Evolutionary conservation across 2,888 invertebrate species (phyloP).

Genomic region (Allolobophora icterica): DNA sequence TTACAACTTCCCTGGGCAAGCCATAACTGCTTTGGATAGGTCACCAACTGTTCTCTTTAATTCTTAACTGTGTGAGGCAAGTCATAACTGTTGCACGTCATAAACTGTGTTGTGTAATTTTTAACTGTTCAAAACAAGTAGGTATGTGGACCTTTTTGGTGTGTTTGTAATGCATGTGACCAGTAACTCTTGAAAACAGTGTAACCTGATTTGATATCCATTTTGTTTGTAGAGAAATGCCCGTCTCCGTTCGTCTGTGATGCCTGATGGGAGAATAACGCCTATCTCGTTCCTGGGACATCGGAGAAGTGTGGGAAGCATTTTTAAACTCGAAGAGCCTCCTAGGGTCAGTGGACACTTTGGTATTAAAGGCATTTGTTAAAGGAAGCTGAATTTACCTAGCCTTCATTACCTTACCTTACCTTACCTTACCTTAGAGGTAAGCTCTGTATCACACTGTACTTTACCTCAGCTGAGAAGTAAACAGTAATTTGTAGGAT

Average conservation of each 20-base stretch:
- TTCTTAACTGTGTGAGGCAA: background rate
- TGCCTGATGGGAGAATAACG: conserved; percentile 34
- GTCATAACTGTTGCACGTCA: too few relatives aligned
- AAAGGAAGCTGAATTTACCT: too few relatives aligned
- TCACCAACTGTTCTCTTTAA: too few relatives aligned
- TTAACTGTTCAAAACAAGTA: background rate
- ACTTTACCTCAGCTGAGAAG: too few relatives aligned
- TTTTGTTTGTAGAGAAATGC: conserved; percentile 31
- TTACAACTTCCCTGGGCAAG: background rate
- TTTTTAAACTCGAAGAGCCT: conserved; percentile 44
- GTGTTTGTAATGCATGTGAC: background rate
- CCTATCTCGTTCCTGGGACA: conserved; percentile 40
- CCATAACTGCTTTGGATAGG: too few relatives aligned
- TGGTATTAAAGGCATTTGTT: background rate
- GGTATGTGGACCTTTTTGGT: background rate
- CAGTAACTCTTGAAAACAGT: too few relatives aligned
- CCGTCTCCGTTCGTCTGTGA: conserved; percentile 37
- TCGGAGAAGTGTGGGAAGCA: conserved; percentile 39
- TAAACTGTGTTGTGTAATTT: too few relatives aligned
- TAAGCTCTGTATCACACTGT: too few relatives aligned
- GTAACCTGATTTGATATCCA: background rate
- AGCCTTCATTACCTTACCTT: background rate
- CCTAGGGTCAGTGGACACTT: conserved; percentile 38
- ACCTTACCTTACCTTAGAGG: too few relatives aligned
- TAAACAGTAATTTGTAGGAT: too few relatives aligned